Evolutionary conservation across 2,888 invertebrate species (phyloP).

Genomic region (Euzophera pinguis): DNA sequence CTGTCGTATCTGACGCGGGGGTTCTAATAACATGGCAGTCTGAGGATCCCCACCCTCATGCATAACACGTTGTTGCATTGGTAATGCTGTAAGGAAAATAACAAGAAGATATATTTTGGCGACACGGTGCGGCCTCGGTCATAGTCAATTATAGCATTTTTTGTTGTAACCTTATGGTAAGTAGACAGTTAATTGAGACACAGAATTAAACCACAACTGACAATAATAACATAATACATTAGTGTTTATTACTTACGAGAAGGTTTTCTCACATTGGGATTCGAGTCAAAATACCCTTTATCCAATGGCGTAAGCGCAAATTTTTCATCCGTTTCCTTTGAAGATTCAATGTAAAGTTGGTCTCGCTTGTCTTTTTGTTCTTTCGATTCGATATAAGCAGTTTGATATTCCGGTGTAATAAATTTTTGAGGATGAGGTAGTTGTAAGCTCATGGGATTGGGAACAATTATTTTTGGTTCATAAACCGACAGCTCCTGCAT

Average conservation of each 20-base stretch:
- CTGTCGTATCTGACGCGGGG: slow-evolving; percentile 56
- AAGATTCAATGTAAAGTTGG: not conserved
- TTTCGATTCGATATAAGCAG: not conserved
- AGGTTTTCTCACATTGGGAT: slow-evolving; percentile 16
- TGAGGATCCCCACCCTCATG: slow-evolving; percentile 30
- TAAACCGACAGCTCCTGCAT: not conserved
- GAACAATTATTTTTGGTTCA: not conserved
- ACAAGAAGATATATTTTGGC: too few species aligned
- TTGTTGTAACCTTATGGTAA: too few species aligned
- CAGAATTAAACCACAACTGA: too few species aligned
- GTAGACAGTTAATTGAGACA: too few species aligned
- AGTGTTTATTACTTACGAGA: slow-evolving; percentile 33
- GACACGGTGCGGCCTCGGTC: too few species aligned
- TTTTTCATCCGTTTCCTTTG: slow-evolving; percentile 22
- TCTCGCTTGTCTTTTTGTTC: slow-evolving; percentile 10
- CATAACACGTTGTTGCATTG: slow-evolving; percentile 20
- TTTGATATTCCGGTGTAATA: not conserved
- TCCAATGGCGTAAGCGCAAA: slow-evolving; percentile 53
- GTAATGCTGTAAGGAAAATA: slow-evolving; percentile 12
- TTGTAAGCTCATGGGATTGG: not conserved
- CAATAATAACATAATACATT: too few species aligned
- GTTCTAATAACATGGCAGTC: slow-evolving; percentile 27
- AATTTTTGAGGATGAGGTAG: slow-evolving; percentile 1
- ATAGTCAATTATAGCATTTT: too few species aligned
- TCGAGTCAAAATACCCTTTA: slow-evolving; percentile 39